Evolutionary conservation across 2,888 invertebrate genomes (phyloP).

Genomic region (Pinctada fucata): DNA sequence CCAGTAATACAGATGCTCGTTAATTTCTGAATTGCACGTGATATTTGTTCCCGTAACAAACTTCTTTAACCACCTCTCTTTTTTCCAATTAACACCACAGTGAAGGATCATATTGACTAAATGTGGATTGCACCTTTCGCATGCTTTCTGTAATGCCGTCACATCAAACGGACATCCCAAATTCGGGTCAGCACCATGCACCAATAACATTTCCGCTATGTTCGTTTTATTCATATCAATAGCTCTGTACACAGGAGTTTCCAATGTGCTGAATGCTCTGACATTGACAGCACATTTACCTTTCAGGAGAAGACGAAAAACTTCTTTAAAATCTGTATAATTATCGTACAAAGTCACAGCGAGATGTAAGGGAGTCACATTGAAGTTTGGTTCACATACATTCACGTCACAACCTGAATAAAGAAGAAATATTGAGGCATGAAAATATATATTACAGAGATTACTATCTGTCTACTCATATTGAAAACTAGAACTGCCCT

Average conservation of each 20-base stretch:
- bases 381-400: constrained; percentile 44
- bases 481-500: no score
- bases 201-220: constrained; percentile 48
- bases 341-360: constrained; percentile 48
- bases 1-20: not conserved
- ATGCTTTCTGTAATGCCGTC: constrained; percentile 54
- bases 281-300: constrained; percentile 50
- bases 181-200: constrained; percentile 59
- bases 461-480: no score
- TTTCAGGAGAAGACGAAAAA: constrained; percentile 44
- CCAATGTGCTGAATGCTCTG: constrained; percentile 50
- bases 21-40: not conserved
- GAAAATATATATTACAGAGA: not conserved
- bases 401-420: constrained; percentile 55
- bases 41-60: not conserved
- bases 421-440: not conserved
- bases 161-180: constrained; percentile 59
- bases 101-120: constrained; percentile 45
- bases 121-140: constrained; percentile 32
- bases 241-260: constrained; percentile 58
- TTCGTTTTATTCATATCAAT: constrained; percentile 49
- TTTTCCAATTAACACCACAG: constrained; percentile 51
- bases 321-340: constrained; percentile 36
- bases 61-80: constrained; percentile 48
- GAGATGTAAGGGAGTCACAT: constrained; percentile 50